Evolutionary conservation across 2,888 invertebrate genomes (phyloP), one percentile per base, ranked within the genome.

Genomic region (Meta bourneti): DNA sequence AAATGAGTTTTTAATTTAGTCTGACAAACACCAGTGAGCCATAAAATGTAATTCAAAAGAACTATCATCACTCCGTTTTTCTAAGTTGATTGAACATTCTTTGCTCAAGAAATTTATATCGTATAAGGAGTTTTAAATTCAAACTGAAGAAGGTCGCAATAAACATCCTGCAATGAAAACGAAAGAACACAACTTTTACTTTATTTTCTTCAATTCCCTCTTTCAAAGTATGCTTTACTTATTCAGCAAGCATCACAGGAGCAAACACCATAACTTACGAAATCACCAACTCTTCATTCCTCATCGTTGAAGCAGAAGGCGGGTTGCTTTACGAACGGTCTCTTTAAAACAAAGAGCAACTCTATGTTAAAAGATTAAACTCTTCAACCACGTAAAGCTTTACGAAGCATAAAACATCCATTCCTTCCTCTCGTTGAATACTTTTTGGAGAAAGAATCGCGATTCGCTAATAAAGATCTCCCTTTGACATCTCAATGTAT

Each of bases 381-480:
- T 16, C 75, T 48, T 61, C 61, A 72, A 74, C 74, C 74, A 19
- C 74, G 51, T 8, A 74, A 72, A 69, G 71, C 70, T 69, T 34
- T 49, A 34, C 54, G 52, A 34, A 16, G 61, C 80, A 80, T 52
- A 54, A 70, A 61, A 16, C 54, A 34, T 9, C 19, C 52, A 51
- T 19, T 19, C n/a, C 19, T 71, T 19, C 19, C 34, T 19, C 71
- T 71, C 74, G 52, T 20, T 19, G n/a, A n/a, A 78, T 52, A 7
- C 51, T 48, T 13, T 49, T 75, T 49, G 20, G 20, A 84, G 84
- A 52, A 34, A 34, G 16, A 52, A 82, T 82, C 72, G 74, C 84
- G 13, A 49, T 78, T 48, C 75, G n/a, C 77, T 70, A 86, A 86
- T 86, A 86, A 86, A 86, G 77, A 70, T 54, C 6, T 78, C 20